phyloP scores from a whole-genome alignment of 2,888 invertebrate species.

The Hedychridium roseum region DNA sequence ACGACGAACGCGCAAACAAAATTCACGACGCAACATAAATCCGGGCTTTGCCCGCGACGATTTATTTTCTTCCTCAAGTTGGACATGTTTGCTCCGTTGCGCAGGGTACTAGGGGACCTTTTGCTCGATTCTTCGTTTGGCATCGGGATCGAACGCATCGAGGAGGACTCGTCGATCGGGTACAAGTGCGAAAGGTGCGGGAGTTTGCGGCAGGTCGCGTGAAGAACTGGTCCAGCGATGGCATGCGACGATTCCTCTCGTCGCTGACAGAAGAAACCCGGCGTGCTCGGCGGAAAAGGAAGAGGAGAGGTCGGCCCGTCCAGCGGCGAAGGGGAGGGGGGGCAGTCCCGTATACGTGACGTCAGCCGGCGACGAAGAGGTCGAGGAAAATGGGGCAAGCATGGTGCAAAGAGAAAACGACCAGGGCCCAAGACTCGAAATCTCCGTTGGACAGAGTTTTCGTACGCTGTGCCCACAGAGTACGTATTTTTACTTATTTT shows the following conservation, averaged over 20 bases:
- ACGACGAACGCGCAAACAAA: no score
- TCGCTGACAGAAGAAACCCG: slow-evolving; percentile 36
- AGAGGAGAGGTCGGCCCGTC: not conserved
- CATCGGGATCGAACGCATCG: no score
- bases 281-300: slow-evolving; percentile 2
- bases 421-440: slow-evolving; percentile 61
- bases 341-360: no score
- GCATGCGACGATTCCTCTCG: slow-evolving; percentile 43
- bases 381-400: slow-evolving; percentile 62
- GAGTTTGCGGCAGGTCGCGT: slow-evolving; percentile 52
- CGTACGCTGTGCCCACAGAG: slow-evolving; percentile 60
- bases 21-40: no score
- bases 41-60: no score
- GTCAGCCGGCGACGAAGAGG: slow-evolving; percentile 15
- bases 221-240: slow-evolving; percentile 50
- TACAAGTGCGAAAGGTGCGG: slow-evolving; percentile 20
- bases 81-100: no score
- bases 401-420: slow-evolving; percentile 61
- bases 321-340: slow-evolving; percentile 11
- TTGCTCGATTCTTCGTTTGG: no score
- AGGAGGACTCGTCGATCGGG: slow-evolving; percentile 24
- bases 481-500: slow-evolving; percentile 36
- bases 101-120: no score
- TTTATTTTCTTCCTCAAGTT: no score
- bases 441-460: slow-evolving; percentile 62